phyloP scores from a whole-genome alignment of 1,140 invertebrate genomes.

The Sycophila sp. region DNA sequence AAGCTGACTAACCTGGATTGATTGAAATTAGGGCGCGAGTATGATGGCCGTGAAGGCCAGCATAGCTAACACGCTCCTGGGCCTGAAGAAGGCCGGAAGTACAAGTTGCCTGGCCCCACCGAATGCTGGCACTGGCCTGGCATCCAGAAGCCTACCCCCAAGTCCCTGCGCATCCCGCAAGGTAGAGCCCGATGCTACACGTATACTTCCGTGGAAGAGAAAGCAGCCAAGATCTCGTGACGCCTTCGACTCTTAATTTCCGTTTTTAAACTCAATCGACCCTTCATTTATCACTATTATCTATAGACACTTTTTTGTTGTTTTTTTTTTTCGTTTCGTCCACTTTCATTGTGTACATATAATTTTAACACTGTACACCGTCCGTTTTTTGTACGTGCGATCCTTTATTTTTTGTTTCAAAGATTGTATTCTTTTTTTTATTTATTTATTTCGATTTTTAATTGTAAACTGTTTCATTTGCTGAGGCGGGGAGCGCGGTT shows the following conservation, averaged over 20 bases:
- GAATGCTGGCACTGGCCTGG: constrained; percentile 64
- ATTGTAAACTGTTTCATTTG: too few relatives aligned
- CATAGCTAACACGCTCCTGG: constrained; percentile 67
- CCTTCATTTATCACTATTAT: too few relatives aligned
- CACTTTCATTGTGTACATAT: neutral
- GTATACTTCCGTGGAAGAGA: constrained; percentile 47
- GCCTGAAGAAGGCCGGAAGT: constrained; percentile 71
- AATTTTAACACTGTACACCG: neutral
- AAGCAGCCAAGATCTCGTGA: constrained; percentile 43
- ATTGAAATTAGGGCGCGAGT: constrained; percentile 63
- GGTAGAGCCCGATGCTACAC: constrained; percentile 58
- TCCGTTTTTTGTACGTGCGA: neutral
- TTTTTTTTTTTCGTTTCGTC: neutral
- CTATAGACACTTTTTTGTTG: too few relatives aligned
- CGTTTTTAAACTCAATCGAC: too few relatives aligned
- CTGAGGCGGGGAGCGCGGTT: neutral
- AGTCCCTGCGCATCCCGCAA: constrained; percentile 77
- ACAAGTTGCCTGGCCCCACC: constrained; percentile 71
- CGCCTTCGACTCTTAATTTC: constrained; percentile 9
- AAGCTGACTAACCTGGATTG: constrained; percentile 49
- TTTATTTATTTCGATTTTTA: too few relatives aligned
- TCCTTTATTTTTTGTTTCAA: neutral
- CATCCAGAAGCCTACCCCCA: constrained; percentile 79
- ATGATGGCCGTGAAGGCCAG: constrained; percentile 67
- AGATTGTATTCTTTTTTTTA: too few relatives aligned